Conservation (phyloP, 2,797 vertebrate genomes). For the Cirrhinus mrigala region DNA sequence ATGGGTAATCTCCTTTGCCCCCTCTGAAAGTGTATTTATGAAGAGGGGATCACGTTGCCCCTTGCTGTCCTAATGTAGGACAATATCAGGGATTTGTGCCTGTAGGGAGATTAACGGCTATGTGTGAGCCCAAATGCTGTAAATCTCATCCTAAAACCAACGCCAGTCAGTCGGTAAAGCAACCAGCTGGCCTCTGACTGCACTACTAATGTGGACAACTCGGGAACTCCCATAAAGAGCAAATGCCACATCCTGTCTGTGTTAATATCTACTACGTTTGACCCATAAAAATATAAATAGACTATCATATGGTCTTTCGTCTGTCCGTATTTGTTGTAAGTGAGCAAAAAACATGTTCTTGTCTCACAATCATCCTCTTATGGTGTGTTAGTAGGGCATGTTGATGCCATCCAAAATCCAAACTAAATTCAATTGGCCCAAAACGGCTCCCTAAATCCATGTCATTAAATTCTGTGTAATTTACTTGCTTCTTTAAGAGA, state of each 20-base stretch:
- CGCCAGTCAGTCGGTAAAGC: constrained; percentile 38
- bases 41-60: constrained; percentile 70
- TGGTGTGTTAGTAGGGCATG: background rate
- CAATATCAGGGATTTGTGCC: constrained; percentile 79
- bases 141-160: constrained; percentile 55
- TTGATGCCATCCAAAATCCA: constrained; percentile 8
- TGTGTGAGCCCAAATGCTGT: constrained; percentile 50
- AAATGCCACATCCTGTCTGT: constrained; percentile 32
- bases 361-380: background rate
- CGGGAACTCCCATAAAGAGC: constrained; percentile 36
- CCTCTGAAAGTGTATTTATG: constrained; percentile 65
- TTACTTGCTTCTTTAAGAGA: constrained; percentile 39
- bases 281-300: constrained; percentile 40
- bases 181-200: constrained; percentile 40
- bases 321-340: background rate
- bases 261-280: constrained; percentile 21
- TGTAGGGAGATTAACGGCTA: constrained; percentile 45
- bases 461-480: constrained; percentile 36
- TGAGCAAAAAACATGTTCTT: background rate
- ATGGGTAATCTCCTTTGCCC: constrained; percentile 17
- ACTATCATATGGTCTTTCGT: background rate
- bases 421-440: constrained; percentile 6
- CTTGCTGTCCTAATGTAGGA: constrained; percentile 79
- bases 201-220: constrained; percentile 45
- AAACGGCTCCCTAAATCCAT: constrained; percentile 21